A percentile compares a stretch with the other conserved stretches of the same genome.
These are phyloP conservation scores for Dasypus novemcinctus DNA, from an alignment of 2,113 vertebrate species.

Conservation along the genomic window DNA sequence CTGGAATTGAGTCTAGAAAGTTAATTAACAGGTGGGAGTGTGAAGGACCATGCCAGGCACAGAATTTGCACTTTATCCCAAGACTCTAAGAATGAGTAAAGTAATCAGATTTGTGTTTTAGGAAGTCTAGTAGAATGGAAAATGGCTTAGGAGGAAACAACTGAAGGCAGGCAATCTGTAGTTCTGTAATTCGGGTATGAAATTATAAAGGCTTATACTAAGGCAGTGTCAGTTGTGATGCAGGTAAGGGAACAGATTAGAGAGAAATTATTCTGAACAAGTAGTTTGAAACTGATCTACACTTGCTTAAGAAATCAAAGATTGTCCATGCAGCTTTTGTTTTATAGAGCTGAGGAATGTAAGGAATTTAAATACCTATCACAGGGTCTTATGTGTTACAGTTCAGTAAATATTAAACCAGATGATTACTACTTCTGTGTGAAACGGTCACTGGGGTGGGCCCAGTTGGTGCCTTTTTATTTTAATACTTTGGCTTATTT, in stretches of 20 bases:
- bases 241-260: neutral
- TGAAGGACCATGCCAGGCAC: neutral
- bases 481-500: conserved; percentile 15
- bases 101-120: neutral
- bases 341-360: neutral
- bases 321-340: neutral
- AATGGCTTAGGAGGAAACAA: neutral
- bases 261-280: conserved; percentile 17
- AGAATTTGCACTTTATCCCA: neutral
- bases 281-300: conserved; percentile 1
- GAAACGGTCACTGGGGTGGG: neutral
- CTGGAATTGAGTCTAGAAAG: neutral
- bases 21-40: neutral
- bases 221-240: neutral
- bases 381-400: neutral
- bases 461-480: neutral
- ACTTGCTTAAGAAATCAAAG: conserved; percentile 33
- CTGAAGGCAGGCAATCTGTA: neutral
- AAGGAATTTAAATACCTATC: neutral
- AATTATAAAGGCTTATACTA: neutral
- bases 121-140: neutral
- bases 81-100: neutral
- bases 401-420: neutral
- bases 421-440: neutral
- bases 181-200: conserved; percentile 25